Evolutionary conservation across 2,113 vertebrate genomes (phyloP), one percentile per base, ranked within the genome.

Genomic region (Coptodon bakossiorum): DNA sequence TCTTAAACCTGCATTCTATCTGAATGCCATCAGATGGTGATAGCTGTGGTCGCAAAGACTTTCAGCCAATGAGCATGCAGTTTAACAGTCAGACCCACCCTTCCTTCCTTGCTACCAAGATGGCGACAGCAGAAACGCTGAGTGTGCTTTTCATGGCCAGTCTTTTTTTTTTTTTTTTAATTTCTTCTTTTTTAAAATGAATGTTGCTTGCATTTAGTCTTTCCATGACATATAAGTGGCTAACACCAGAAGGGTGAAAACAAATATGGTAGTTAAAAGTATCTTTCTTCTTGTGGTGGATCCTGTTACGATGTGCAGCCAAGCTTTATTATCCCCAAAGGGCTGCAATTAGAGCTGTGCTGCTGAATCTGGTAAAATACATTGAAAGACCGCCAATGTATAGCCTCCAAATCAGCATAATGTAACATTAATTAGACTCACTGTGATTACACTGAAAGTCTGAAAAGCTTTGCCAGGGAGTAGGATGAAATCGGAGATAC

Each of bases 351-450:
- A 93, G 89, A 91, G 81, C 86, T 14, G 76, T 19, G 43, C 89
- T 85, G 85, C 91, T 86, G 92, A 90, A 94, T 93, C 73, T 80
- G 86, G 89, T 90, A 82, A 89, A 90, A 91, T 85, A 87, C 90
- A 93, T 45, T 80, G 90, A 93, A 91, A 89, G 86, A 66, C 81
- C 71, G 89, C 81, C 89, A 91, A 87, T 90, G 83, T 85, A 83
- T 43, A 84, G 85, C 38, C 85, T 93, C 86, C 88, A 93, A 93
- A 92, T 93, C 90, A 93, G 88, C 86, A 73, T 92, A 89, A 92
- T 88, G 90, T 81, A 82, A 86, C 87, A 73, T 90, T 90, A 88
- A 92, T 94, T 91, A 91, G 87, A 88, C 83, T 90, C 81, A 73
- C 87, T 80, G 88, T 86, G 87, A 93, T 90, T 86, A 88, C 36